Conservation (phyloP, 2,888 invertebrate species). For the Lampropteryx suffumata region DNA sequence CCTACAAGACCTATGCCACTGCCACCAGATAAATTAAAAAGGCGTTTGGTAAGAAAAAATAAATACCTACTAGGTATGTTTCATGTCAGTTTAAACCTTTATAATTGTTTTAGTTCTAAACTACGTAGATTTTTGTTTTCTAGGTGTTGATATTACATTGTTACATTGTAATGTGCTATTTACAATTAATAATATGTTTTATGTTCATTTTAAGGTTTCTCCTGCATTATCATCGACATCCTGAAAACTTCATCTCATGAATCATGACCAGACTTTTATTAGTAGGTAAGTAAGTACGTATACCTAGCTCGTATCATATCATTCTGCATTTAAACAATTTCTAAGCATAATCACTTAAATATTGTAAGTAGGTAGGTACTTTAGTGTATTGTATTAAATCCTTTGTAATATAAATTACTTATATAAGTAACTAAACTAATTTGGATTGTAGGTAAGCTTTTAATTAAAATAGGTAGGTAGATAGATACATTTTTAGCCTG, state of each 20-base stretch:
- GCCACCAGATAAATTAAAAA: slow-evolving; percentile 23
- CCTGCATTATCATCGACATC: slow-evolving; percentile 7
- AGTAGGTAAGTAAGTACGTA: slow-evolving; percentile 2
- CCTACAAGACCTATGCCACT: slow-evolving; percentile 8
- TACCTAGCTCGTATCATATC: not conserved
- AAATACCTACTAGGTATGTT: too few species aligned
- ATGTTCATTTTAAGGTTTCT: slow-evolving; percentile 9
- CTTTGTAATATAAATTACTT: too few species aligned
- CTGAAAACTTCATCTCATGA: slow-evolving; percentile 1
- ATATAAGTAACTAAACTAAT: too few species aligned
- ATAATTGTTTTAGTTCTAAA: too few species aligned
- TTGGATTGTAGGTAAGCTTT: too few species aligned
- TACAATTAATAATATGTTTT: not conserved
- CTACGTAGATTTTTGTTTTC: too few species aligned
- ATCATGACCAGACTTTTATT: not conserved
- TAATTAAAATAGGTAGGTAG: too few species aligned
- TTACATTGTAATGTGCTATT: not conserved
- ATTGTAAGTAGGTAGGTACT: too few species aligned
- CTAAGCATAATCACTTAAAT: not conserved
- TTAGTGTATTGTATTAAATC: too few species aligned
- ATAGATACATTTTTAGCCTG: too few species aligned
- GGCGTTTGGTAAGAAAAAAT: slow-evolving; percentile 18
- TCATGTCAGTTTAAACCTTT: too few species aligned
- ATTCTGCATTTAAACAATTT: not conserved
- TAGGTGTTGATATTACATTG: too few species aligned